Evolutionary conservation across 2,888 invertebrate genomes (phyloP).

Genomic region (Silvanus unidentatus): DNA sequence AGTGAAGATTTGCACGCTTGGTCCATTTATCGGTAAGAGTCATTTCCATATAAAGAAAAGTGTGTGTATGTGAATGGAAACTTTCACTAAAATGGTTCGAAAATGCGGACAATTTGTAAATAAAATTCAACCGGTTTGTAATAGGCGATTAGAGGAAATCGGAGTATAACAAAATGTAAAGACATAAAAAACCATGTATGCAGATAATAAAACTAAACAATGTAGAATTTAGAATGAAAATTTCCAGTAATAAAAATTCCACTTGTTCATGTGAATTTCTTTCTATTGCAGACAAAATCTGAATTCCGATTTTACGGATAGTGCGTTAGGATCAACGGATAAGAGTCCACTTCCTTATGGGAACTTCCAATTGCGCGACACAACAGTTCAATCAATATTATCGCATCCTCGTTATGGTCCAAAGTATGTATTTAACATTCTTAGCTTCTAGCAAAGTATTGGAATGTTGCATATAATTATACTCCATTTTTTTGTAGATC

Average conservation of each 20-base stretch:
- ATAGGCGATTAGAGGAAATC: too few relatives aligned
- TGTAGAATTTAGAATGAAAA: not conserved
- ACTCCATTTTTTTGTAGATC: slow-evolving; percentile 61
- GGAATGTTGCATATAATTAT: slow-evolving; percentile 7
- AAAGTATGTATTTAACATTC: slow-evolving; percentile 54
- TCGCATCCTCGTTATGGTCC: slow-evolving; percentile 87
- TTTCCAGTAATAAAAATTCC: not conserved
- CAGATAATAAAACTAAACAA: too few relatives aligned
- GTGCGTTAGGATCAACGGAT: slow-evolving; percentile 86
- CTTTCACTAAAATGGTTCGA: not conserved
- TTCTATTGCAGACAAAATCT: slow-evolving; percentile 74
- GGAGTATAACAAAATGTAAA: too few relatives aligned
- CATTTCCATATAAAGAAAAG: not conserved
- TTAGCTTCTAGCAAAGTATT: slow-evolving; percentile 3
- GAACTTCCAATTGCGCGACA: slow-evolving; percentile 87
- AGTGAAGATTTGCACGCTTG: slow-evolving; percentile 92
- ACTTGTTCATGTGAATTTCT: too few relatives aligned
- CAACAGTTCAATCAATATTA: slow-evolving; percentile 86
- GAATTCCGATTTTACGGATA: slow-evolving; percentile 92
- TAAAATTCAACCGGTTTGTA: too few relatives aligned
- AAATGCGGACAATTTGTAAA: too few relatives aligned
- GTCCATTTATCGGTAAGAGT: slow-evolving; percentile 79
- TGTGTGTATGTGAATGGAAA: not conserved
- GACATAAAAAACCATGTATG: too few relatives aligned
- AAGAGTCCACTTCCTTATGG: slow-evolving; percentile 91